A percentile compares a stretch with the other conserved stretches of the same genome.
Evolutionary conservation across 2,113 vertebrate species (phyloP).

Genomic region (Ia io): DNA sequence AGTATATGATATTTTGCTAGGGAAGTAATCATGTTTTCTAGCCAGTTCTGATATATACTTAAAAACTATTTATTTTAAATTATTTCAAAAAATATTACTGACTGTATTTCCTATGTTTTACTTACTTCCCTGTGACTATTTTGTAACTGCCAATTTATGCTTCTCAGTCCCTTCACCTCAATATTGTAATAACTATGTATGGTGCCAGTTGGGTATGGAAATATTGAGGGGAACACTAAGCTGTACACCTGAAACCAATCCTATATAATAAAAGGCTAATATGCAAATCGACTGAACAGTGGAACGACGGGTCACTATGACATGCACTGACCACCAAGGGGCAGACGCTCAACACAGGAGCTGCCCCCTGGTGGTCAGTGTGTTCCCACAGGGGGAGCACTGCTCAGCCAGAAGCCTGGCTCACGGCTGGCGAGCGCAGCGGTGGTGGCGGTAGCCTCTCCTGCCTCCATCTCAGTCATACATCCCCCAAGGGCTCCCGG

Average conservation of each 20-base stretch:
- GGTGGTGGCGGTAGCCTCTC: too few relatives aligned
- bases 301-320: too few relatives aligned
- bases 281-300: too few relatives aligned
- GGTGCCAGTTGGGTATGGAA: neutral
- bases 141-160: neutral
- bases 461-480: too few relatives aligned
- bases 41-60: neutral
- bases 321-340: too few relatives aligned
- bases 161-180: neutral
- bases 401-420: too few relatives aligned
- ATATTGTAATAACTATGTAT: neutral
- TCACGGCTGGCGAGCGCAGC: too few relatives aligned
- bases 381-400: too few relatives aligned
- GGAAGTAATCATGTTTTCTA: conserved; percentile 9
- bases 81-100: neutral
- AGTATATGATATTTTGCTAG: neutral
- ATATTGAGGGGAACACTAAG: neutral
- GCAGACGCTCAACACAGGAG: too few relatives aligned
- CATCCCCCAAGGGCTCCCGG: too few relatives aligned
- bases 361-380: too few relatives aligned
- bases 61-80: conserved; percentile 42
- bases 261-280: too few relatives aligned
- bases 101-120: neutral
- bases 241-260: neutral
- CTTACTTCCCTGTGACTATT: neutral